Evolutionary conservation across 2,888 invertebrate species (phyloP).

Genomic region (Diplazon laetatorius): DNA sequence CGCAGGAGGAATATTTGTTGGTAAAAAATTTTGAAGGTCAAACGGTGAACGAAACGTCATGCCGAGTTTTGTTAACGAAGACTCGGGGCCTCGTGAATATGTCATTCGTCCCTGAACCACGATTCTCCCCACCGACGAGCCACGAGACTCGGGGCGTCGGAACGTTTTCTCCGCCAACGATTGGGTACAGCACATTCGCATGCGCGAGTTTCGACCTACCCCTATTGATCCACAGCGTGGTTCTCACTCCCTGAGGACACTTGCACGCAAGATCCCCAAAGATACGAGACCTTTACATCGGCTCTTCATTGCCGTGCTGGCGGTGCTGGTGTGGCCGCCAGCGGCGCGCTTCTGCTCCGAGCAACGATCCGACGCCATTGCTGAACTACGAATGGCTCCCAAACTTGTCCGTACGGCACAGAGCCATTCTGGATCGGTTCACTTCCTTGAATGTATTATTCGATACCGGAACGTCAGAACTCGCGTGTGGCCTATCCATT

Average conservation of each 20-base stretch:
- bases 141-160: conserved; percentile 73
- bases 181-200: conserved; percentile 75
- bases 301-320: conserved; percentile 64
- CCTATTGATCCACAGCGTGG: conserved; percentile 77
- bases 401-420: conserved; percentile 28
- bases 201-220: conserved; percentile 75
- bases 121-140: conserved; percentile 62
- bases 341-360: conserved; percentile 63
- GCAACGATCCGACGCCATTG: conserved; percentile 65
- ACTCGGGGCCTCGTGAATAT: conserved; percentile 55
- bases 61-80: conserved; percentile 23
- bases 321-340: conserved; percentile 55
- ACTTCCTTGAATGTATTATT: neutral
- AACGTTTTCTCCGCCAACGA: conserved; percentile 73
- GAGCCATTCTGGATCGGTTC: conserved; percentile 12
- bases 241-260: conserved; percentile 72
- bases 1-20: neutral
- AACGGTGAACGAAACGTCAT: neutral
- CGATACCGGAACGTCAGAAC: neutral
- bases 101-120: conserved; percentile 74
- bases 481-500: neutral
- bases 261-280: conserved; percentile 78
- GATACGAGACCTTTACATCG: conserved; percentile 75
- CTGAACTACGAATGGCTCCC: conserved; percentile 42
- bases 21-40: neutral